A percentile compares a stretch with the other conserved stretches of the same genome.
phyloP scores from a whole-genome alignment of 2,888 invertebrate genomes.

The Spisula solida region DNA sequence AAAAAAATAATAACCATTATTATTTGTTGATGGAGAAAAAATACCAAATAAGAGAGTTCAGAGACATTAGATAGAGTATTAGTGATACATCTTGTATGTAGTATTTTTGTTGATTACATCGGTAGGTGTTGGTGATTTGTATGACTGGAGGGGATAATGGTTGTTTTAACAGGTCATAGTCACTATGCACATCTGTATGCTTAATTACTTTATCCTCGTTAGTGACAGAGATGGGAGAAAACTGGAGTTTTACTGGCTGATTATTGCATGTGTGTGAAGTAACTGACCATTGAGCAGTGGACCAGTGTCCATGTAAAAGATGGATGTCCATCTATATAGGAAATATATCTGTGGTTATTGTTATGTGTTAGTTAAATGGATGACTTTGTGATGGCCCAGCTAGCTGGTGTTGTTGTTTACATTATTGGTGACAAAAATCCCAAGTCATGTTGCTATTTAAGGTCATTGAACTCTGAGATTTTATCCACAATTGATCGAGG shows the following conservation, averaged over 20 bases:
- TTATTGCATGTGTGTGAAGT: no score
- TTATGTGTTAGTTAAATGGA: not conserved
- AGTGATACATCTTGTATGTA: not conserved
- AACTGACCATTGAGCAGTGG: no score
- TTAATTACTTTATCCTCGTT: conserved; percentile 9
- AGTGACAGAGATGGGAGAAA: conserved; percentile 32
- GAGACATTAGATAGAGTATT: no score
- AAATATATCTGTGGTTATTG: not conserved
- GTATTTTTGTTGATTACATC: not conserved
- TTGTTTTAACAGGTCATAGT: conserved; percentile 17
- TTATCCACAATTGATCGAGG: not conserved
- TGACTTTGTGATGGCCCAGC: not conserved
- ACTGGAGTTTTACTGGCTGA: not conserved
- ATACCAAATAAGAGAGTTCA: no score
- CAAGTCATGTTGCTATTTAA: not conserved
- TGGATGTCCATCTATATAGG: not conserved
- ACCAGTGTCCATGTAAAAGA: not conserved
- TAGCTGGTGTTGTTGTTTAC: not conserved
- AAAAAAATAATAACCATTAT: no score
- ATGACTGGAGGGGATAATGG: conserved; percentile 25
- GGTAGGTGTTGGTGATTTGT: conserved; percentile 32
- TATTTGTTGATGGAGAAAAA: no score
- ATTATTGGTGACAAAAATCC: not conserved
- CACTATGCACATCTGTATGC: not conserved
- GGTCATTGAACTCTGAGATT: not conserved